Evolutionary conservation across 2,888 invertebrate species (phyloP).

Genomic region (Malthinus seriepunctatus): DNA sequence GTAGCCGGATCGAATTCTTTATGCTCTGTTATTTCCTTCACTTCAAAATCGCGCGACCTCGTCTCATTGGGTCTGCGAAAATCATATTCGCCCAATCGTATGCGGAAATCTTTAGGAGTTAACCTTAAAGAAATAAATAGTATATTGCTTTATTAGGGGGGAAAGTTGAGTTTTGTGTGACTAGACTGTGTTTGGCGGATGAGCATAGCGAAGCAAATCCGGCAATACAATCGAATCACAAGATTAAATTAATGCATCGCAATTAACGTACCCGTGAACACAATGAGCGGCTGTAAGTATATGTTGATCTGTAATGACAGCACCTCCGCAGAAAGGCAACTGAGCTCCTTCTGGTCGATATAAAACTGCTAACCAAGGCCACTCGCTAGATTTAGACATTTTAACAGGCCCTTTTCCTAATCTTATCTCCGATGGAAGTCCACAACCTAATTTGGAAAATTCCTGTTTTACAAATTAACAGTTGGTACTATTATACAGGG

Average conservation of each 20-base stretch:
- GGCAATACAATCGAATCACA: not conserved
- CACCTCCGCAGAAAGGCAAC: conserved; percentile 79
- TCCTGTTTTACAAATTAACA: not conserved
- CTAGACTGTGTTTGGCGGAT: too few species aligned
- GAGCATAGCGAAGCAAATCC: not conserved
- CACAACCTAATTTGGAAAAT: conserved; percentile 45
- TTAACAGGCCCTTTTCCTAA: conserved; percentile 27
- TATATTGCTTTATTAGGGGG: conserved; percentile 5
- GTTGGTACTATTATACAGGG: too few species aligned
- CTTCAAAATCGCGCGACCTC: conserved; percentile 69
- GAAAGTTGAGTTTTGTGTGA: too few species aligned
- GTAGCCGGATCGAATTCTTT: conserved; percentile 67
- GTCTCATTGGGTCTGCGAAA: conserved; percentile 69
- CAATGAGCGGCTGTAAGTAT: conserved; percentile 81
- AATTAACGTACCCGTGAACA: conserved; percentile 58
- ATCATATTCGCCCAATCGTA: conserved; percentile 83
- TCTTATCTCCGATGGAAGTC: conserved; percentile 31
- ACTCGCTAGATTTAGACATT: conserved; percentile 58
- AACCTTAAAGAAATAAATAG: conserved; percentile 58
- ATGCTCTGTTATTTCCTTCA: conserved; percentile 68
- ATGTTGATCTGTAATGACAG: conserved; percentile 76
- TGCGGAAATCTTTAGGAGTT: conserved; percentile 63
- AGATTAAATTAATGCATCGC: not conserved
- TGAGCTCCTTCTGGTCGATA: conserved; percentile 59
- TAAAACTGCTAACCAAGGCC: conserved; percentile 86